phyloP scores from a whole-genome alignment of 2,113 vertebrate genomes.

The Bambusicola thoracicus region DNA sequence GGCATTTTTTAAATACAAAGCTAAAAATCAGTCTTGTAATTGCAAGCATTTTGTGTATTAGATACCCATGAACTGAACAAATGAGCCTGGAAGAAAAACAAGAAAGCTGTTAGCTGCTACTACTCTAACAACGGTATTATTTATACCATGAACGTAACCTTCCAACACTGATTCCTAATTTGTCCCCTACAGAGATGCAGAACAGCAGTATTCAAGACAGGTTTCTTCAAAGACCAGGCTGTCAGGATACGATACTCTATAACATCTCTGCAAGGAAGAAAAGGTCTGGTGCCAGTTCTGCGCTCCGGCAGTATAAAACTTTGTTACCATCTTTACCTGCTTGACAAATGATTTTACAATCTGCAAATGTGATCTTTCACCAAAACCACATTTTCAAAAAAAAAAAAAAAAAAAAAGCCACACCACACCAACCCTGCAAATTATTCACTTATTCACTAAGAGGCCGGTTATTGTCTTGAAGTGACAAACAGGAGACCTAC shows the following conservation, averaged over 20 bases:
- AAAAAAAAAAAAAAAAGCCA: too few species aligned
- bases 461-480: neutral
- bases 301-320: neutral
- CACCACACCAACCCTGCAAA: neutral
- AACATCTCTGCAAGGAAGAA: neutral
- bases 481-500: neutral
- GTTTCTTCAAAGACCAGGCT: neutral
- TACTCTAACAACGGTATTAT: neutral
- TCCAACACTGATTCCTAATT: neutral
- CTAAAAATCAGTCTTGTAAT: conserved; percentile 14
- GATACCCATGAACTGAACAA: neutral
- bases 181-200: neutral
- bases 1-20: neutral
- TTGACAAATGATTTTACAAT: neutral
- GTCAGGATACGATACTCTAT: neutral
- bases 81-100: neutral
- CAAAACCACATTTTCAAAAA: neutral
- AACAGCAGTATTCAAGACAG: neutral
- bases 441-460: neutral
- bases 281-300: neutral
- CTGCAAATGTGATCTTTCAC: neutral
- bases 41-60: neutral
- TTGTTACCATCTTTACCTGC: neutral
- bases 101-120: conserved; percentile 12
- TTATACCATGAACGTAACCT: neutral